Percentiles rank a stretch among this genome's conserved stretches.
phyloP scores from a whole-genome alignment of 2,888 invertebrate species.

The Scrobipalpa atriplicella region DNA sequence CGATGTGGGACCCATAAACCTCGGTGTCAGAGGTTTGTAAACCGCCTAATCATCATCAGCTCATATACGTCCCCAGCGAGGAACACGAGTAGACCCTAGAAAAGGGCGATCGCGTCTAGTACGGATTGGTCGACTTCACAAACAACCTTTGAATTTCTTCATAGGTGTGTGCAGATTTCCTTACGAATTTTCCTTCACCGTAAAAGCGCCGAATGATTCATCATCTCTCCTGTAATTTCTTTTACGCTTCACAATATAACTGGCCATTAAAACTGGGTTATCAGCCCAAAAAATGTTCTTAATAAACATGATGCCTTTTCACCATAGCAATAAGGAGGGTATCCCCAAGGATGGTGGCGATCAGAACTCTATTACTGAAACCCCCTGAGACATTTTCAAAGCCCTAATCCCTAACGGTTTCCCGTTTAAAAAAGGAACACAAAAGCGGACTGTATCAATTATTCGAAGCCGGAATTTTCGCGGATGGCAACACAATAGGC shows the following conservation, averaged over 20 bases:
- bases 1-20: too few species aligned
- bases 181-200: too few species aligned
- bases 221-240: too few species aligned
- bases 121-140: too few species aligned
- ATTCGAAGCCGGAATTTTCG: slow-evolving; percentile 66
- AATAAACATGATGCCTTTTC: slow-evolving; percentile 14
- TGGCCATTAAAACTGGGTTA: neutral
- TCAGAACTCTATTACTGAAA: slow-evolving; percentile 30
- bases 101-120: too few species aligned
- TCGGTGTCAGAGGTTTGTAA: too few species aligned
- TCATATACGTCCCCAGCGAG: too few species aligned
- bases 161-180: too few species aligned
- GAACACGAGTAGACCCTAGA: too few species aligned
- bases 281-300: neutral
- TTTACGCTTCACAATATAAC: neutral
- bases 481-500: slow-evolving; percentile 74
- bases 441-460: slow-evolving; percentile 59
- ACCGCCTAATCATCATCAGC: too few species aligned
- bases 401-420: slow-evolving; percentile 8
- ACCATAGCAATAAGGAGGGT: neutral
- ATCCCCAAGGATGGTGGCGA: slow-evolving; percentile 17
- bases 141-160: too few species aligned
- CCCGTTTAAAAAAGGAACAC: neutral
- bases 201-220: too few species aligned
- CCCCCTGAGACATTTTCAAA: slow-evolving; percentile 26